phyloP scores from a whole-genome alignment of 2,888 invertebrate species.

The Melipona bicolor region DNA sequence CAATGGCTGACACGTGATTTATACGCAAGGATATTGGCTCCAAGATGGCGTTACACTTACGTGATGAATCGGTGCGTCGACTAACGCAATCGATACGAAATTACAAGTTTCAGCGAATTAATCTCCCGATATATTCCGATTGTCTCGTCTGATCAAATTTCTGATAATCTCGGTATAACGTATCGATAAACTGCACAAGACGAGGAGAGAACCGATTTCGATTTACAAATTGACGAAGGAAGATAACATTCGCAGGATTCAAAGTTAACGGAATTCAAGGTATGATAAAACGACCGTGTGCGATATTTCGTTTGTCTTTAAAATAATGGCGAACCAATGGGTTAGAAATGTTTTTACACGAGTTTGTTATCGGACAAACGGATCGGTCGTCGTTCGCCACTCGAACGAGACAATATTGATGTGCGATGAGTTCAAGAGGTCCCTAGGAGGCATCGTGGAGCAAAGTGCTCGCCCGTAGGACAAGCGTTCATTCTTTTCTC shows the following conservation, averaged over 20 bases:
- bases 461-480: constrained; percentile 66
- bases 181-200: too few species aligned
- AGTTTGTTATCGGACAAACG: constrained; percentile 62
- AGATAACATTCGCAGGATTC: too few species aligned
- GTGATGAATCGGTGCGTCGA: constrained; percentile 72
- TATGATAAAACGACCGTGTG: neutral
- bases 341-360: constrained; percentile 51
- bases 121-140: constrained; percentile 1
- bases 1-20: constrained; percentile 75
- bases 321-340: constrained; percentile 35
- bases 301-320: neutral
- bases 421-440: constrained; percentile 72
- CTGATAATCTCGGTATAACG: too few species aligned
- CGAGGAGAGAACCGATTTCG: neutral
- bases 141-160: constrained; percentile 3
- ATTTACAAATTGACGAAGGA: neutral
- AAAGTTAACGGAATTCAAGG: neutral
- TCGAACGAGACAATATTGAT: constrained; percentile 72
- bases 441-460: constrained; percentile 65
- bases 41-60: constrained; percentile 71
- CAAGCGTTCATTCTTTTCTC: constrained; percentile 66
- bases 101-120: constrained; percentile 42
- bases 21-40: constrained; percentile 76
- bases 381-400: constrained; percentile 63
- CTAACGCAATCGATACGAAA: constrained; percentile 60